Percentiles rank a stretch among this genome's conserved stretches.
Conservation (phyloP, 2,797 vertebrate species). For the Anguilla anguilla region DNA sequence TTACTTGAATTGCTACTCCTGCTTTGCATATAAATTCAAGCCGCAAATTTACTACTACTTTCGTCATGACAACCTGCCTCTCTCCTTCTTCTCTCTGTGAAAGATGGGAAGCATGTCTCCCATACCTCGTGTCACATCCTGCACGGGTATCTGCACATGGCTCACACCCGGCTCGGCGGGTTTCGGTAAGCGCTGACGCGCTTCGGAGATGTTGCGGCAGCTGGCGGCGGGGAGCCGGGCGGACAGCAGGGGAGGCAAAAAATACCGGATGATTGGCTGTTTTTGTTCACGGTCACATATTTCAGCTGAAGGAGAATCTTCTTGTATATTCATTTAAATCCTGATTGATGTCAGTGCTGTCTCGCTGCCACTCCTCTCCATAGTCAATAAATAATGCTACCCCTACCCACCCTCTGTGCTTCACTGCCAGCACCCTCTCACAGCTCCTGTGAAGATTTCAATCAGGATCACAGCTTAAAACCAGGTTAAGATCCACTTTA, state of each 20-base stretch:
- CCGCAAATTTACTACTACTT: neutral
- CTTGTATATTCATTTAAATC: neutral
- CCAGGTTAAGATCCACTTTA: neutral
- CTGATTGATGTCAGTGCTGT: constrained; percentile 1
- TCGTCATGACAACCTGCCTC: neutral
- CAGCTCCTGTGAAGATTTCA: neutral
- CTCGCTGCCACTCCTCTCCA: constrained; percentile 5
- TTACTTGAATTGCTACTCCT: neutral
- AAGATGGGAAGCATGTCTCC: neutral
- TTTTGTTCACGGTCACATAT: neutral
- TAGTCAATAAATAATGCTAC: neutral
- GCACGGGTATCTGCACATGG: neutral
- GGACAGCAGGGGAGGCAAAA: neutral
- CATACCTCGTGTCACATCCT: neutral
- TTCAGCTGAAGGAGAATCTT: neutral
- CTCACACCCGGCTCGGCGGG: neutral
- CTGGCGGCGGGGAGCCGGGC: neutral
- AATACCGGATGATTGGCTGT: constrained; percentile 1
- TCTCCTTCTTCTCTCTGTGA: neutral
- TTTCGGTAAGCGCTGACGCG: neutral
- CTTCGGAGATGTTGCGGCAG: neutral
- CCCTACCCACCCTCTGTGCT: neutral
- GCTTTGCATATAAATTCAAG: constrained; percentile 1
- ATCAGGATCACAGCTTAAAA: neutral
- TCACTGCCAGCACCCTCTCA: neutral